Conservation (phyloP, 2,888 invertebrate genomes). For the Erpobdella octoculata region DNA sequence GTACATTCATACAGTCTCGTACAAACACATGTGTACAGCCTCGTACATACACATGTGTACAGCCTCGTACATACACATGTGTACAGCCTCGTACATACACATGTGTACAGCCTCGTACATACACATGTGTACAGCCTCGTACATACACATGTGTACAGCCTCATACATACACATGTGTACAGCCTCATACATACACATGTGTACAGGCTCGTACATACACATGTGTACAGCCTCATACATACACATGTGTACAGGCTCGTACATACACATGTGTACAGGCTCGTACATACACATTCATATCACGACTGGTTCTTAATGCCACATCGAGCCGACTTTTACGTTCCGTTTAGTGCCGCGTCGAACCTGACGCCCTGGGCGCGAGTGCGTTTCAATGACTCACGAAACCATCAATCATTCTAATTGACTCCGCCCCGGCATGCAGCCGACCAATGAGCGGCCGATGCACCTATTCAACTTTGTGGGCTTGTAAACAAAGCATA, state of each 20-base stretch:
- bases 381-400: constrained; percentile 29
- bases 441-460: constrained; percentile 14
- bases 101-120: no score
- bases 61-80: no score
- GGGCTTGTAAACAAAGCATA: constrained; percentile 28
- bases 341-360: constrained; percentile 18
- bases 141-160: no score
- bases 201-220: background rate
- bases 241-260: background rate
- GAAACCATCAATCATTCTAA: constrained; percentile 21
- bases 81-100: no score
- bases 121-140: no score
- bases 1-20: no score
- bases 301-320: constrained; percentile 25
- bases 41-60: no score
- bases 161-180: no score
- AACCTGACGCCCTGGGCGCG: constrained; percentile 4
- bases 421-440: constrained; percentile 10
- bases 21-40: no score
- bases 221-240: background rate
- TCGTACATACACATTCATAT: constrained; percentile 16
- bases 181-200: background rate
- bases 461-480: constrained; percentile 22
- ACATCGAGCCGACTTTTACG: constrained; percentile 20
- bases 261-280: no score